These are phyloP conservation scores for Leiothrix lutea DNA, from an alignment of 2,113 vertebrate species.

Conservation along the genomic window DNA sequence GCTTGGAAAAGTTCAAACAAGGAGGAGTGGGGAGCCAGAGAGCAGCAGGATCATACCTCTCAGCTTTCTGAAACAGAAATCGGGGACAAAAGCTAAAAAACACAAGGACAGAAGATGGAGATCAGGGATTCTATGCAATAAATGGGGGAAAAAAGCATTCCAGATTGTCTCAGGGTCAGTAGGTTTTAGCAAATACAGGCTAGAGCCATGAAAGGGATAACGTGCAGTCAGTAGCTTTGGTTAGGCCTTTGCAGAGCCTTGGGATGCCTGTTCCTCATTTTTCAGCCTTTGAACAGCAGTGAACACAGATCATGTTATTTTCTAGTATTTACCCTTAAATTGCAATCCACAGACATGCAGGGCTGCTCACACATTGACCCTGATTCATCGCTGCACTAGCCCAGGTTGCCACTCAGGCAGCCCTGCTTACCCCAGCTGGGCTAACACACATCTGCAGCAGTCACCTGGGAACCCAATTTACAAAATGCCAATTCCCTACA, in stretches of 20 bases:
- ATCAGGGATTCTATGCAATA: constrained; percentile 73
- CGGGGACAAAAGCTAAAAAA: constrained; percentile 76
- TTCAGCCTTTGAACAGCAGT: background rate
- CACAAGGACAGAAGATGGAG: constrained; percentile 76
- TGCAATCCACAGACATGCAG: background rate
- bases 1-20: constrained; percentile 54
- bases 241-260: background rate
- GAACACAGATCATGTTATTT: background rate
- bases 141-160: constrained; percentile 43
- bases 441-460: background rate
- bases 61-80: constrained; percentile 80
- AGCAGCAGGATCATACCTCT: constrained; percentile 74
- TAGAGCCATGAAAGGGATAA: constrained; percentile 37
- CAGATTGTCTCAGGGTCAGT: constrained; percentile 49
- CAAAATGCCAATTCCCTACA: background rate
- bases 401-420: background rate
- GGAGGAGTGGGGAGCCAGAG: constrained; percentile 60
- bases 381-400: background rate
- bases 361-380: background rate
- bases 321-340: background rate
- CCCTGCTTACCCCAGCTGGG: background rate
- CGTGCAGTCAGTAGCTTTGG: background rate
- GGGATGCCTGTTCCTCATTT: background rate
- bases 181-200: background rate
- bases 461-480: background rate